These are phyloP conservation scores for Heliopora coerulea DNA, from an alignment of 92 coral and sea anemone genomes.

Conservation along the genomic window DNA sequence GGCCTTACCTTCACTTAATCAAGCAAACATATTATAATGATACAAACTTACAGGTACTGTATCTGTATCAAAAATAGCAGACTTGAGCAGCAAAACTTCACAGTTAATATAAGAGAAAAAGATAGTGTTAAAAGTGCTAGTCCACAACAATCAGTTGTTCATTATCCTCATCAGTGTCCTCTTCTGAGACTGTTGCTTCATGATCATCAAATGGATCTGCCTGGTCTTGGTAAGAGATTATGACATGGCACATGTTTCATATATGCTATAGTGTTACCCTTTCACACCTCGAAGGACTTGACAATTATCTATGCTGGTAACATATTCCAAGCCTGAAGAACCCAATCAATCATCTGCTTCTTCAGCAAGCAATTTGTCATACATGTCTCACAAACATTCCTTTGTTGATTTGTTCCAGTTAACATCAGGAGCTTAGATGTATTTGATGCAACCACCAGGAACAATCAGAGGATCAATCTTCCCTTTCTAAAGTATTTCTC, in stretches of 20 bases:
- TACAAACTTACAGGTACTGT: too few species aligned
- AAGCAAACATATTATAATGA: too few species aligned
- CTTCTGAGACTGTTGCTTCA: too few species aligned
- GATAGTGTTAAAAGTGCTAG: too few species aligned
- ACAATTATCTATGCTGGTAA: neutral
- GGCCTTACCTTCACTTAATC: too few species aligned
- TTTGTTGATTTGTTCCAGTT: constrained; percentile 6
- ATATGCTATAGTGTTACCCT: constrained; percentile 5
- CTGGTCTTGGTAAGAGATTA: neutral
- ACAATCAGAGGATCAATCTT: constrained; percentile 4
- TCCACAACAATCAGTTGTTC: too few species aligned
- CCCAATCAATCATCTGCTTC: constrained; percentile 11
- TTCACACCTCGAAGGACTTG: constrained; percentile 14
- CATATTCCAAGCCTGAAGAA: constrained; percentile 3
- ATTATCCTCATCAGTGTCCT: too few species aligned
- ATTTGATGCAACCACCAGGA: constrained; percentile 9
- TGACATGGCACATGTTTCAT: constrained; percentile 9
- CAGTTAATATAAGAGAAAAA: too few species aligned
- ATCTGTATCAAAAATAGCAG: too few species aligned
- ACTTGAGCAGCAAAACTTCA: too few species aligned
- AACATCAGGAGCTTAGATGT: neutral
- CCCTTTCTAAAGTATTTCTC: neutral
- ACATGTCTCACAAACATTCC: constrained; percentile 4
- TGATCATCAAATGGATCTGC: neutral
- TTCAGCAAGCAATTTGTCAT: neutral